Evolutionary conservation across 2,888 invertebrate species (phyloP), one percentile per base, ranked within the genome.

Genomic region (Antheraea yamamai): DNA sequence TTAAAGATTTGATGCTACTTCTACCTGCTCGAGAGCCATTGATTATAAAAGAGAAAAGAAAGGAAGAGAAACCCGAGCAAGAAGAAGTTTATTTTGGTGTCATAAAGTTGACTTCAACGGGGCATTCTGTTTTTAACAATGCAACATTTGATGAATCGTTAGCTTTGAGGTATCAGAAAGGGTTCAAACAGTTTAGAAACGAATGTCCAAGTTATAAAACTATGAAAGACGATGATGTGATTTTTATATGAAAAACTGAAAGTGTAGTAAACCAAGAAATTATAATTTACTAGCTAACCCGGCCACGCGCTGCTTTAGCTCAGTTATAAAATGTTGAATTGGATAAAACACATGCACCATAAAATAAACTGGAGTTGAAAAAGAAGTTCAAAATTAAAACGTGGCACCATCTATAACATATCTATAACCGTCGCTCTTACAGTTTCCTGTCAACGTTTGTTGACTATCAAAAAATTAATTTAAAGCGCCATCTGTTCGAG

Each of bases 81-180:
- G 88, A 93, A 2, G 85, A 85, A 0, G 77, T 93, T 0, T 94
- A 91, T 78, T 94, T 94, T 81, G 95, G 95, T 0, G 84, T 94
- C 0, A 86, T 95, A 0, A 93, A 91, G 79, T 79, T 95, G 12
- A 84, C 86, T 79, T 75, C 83, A 0, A 81, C 83, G 73, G 93
- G 93, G 0, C 84, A 91, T 79, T 93, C 93, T 0, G 72, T 90
- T 0, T 92, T 91, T 68, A 90, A 88, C 73, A 86, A 82, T 2
- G 88, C 83, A 0, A 73, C 84, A 55, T 92, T 93, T 0, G 81
- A 80, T 16, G 86, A 94, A 81, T 94, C 95, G 10, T 83, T 94
- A 3, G 95, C 95, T 2, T 80, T 95, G 75, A 92, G 87, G 79
- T 94, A 94, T 79, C 94, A 95, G 76, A 94, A 91, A 77, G 95